phyloP scores from a whole-genome alignment of 2,113 vertebrate genomes.

The Plestiodon gilberti region DNA sequence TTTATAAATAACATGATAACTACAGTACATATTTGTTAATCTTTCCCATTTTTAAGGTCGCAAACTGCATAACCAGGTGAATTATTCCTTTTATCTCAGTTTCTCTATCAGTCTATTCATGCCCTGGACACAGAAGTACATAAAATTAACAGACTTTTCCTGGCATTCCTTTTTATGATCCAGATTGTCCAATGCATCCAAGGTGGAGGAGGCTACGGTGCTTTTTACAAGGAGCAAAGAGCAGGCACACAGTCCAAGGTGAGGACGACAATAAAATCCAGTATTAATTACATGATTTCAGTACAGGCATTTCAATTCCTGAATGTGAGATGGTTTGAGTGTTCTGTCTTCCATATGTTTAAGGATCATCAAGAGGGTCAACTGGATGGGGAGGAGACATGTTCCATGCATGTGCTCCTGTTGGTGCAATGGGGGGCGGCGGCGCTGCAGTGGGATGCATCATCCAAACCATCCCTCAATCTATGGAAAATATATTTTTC shows the following conservation, averaged over 20 bases:
- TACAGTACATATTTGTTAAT: neutral
- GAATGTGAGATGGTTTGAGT: no score
- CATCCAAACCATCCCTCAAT: neutral
- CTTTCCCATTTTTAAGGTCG: neutral
- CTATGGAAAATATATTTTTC: neutral
- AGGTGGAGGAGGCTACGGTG: neutral
- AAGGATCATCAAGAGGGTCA: neutral
- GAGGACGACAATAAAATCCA: neutral
- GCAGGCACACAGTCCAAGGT: neutral
- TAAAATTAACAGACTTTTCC: constrained; percentile 35
- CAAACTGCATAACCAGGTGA: constrained; percentile 55
- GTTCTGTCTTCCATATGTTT: no score
- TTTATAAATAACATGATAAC: neutral
- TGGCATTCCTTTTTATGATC: neutral
- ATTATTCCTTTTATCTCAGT: constrained; percentile 12
- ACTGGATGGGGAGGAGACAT: neutral
- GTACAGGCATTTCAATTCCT: no score
- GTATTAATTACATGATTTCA: neutral
- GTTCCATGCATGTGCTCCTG: no score
- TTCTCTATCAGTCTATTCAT: constrained; percentile 56
- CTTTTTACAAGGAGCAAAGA: neutral
- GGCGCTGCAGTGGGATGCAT: neutral
- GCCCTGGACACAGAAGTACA: constrained; percentile 24
- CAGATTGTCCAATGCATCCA: neutral
- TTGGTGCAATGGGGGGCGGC: no score